Evolutionary conservation across 2,888 invertebrate species (phyloP).

Genomic region (Elysia crispata): DNA sequence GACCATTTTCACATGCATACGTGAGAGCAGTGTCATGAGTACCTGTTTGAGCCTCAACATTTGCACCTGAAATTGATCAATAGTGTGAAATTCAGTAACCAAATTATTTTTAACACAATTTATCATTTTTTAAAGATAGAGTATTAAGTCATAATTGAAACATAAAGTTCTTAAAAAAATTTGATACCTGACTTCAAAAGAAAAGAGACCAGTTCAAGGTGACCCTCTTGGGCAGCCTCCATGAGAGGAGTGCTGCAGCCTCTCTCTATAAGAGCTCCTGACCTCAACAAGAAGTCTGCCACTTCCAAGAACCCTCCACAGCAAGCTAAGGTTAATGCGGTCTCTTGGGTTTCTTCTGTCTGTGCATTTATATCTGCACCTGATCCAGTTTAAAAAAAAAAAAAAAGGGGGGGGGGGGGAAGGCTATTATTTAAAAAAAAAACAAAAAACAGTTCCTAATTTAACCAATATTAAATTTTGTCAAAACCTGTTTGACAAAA

Average conservation of each 20-base stretch:
- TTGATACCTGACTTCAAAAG: constrained; percentile 73
- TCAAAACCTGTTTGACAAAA: too few relatives aligned
- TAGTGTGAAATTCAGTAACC: too few relatives aligned
- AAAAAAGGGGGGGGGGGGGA: too few relatives aligned
- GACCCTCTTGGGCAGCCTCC: constrained; percentile 99
- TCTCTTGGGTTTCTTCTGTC: constrained; percentile 98
- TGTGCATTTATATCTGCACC: constrained; percentile 97
- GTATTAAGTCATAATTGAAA: too few relatives aligned
- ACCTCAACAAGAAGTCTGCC: constrained; percentile 95
- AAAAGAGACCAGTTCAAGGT: constrained; percentile 88
- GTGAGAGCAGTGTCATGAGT: constrained; percentile 97
- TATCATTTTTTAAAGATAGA: too few relatives aligned
- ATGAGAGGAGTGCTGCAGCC: constrained; percentile 95
- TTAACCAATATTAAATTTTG: too few relatives aligned
- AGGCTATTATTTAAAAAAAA: too few relatives aligned
- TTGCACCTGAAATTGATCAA: constrained; percentile 83
- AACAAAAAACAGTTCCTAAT: too few relatives aligned
- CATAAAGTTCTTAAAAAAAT: too few relatives aligned
- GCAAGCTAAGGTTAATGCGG: constrained; percentile 97
- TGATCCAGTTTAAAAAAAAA: constrained; percentile 54
- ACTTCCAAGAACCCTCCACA: constrained; percentile 95
- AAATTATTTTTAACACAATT: too few relatives aligned
- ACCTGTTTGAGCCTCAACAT: constrained; percentile 95
- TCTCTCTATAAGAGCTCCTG: constrained; percentile 95
- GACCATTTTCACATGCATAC: constrained; percentile 99